These are phyloP conservation scores for Cyclophora albipunctata DNA, from an alignment of 2,888 invertebrate species.

Conservation along the genomic window DNA sequence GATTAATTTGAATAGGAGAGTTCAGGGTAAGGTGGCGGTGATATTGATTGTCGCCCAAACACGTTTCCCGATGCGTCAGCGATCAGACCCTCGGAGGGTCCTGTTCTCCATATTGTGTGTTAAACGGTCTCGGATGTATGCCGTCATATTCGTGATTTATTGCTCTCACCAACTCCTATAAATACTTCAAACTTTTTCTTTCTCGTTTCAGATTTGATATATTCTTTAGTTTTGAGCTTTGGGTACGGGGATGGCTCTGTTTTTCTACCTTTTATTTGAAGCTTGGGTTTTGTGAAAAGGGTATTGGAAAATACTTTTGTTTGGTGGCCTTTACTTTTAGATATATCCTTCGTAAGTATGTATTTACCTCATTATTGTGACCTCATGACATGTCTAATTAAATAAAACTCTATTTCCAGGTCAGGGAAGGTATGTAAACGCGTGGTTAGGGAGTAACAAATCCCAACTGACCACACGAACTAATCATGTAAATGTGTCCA, in stretches of 20 bases:
- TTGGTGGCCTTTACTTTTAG: background rate
- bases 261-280: too few relatives aligned
- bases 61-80: conserved; percentile 65
- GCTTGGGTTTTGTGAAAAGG: too few relatives aligned
- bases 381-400: background rate
- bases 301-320: too few relatives aligned
- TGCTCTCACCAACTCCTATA: conserved; percentile 21
- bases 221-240: background rate
- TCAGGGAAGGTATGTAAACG: conserved; percentile 3
- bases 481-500: conserved; percentile 20
- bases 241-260: background rate
- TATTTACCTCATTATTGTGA: too few relatives aligned
- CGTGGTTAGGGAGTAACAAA: conserved; percentile 8
- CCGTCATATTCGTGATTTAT: conserved; percentile 43
- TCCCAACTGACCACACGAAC: conserved; percentile 16
- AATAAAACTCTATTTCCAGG: conserved; percentile 1
- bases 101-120: conserved; percentile 57
- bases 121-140: conserved; percentile 50
- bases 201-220: background rate
- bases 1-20: conserved; percentile 31
- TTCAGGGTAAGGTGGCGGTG: conserved; percentile 40
- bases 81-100: conserved; percentile 44
- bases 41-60: conserved; percentile 64
- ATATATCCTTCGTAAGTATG: background rate
- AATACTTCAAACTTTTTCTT: background rate